These are phyloP conservation scores for Brachyrhaphis roseni DNA, from an alignment of 2,797 vertebrate species.

Conservation along the genomic window DNA sequence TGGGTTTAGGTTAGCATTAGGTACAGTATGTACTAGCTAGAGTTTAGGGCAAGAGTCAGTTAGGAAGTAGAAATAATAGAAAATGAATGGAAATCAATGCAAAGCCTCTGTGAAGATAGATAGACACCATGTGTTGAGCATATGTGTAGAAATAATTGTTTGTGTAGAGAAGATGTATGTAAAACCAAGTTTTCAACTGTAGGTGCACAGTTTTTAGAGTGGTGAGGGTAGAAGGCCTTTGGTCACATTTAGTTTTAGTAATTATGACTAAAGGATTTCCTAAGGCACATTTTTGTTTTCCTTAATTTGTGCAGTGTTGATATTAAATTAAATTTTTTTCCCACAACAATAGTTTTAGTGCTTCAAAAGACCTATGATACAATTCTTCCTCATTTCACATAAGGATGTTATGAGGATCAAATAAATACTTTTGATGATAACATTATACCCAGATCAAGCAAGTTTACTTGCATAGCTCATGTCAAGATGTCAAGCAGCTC, in stretches of 20 bases:
- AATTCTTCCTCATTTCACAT: neutral
- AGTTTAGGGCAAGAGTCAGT: too few relatives aligned
- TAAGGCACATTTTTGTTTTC: neutral
- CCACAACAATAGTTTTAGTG: neutral
- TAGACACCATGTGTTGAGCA: too few relatives aligned
- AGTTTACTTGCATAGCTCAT: neutral
- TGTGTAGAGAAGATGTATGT: too few relatives aligned
- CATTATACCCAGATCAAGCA: neutral
- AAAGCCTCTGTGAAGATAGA: too few relatives aligned
- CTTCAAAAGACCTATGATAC: neutral
- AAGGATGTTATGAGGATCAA: neutral
- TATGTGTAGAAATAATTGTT: too few relatives aligned
- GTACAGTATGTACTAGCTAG: too few relatives aligned
- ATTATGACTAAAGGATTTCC: neutral
- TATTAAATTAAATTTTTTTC: neutral
- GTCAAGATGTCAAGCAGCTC: conserved; percentile 17
- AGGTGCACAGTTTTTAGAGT: too few relatives aligned
- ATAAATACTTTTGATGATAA: neutral
- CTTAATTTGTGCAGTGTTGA: neutral
- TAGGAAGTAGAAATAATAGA: too few relatives aligned
- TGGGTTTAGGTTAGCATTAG: too few relatives aligned
- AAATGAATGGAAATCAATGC: too few relatives aligned
- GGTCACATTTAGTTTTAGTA: neutral
- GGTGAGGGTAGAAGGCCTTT: too few relatives aligned
- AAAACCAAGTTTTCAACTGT: too few relatives aligned